Evolutionary conservation across 53 echinoderm and acorn worm species (phyloP), one percentile per base, ranked within the genome.

Genomic region (Mesocentrotus franciscanus): DNA sequence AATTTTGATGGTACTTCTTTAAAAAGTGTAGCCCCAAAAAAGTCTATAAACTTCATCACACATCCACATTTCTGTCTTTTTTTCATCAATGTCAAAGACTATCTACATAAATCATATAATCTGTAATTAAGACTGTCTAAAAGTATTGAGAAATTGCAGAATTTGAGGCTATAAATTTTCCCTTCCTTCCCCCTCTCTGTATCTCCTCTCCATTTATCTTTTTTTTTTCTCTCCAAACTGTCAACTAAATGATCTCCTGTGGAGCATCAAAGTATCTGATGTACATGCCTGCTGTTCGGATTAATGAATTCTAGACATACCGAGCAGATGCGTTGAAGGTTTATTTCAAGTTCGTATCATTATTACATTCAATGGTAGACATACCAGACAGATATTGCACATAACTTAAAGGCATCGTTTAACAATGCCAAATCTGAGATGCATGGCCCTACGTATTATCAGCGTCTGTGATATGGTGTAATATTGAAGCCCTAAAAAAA

Each of bases 331-430:
- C 29, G 13, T 87, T 11, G n/a, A 87, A 57, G 87, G 87, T 59
- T 87, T 87, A 87, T 87, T 87, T 87, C 87, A 87, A 87, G 87
- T 87, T 87, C 87, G 57, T 87, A 26, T 56, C 87, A 87, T 14
- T 58, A 87, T 87, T 27, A 87, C 29, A 26, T 87, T 42, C 18
- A 58, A 57, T 87, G 24, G 59, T 87, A n/a, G 87, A 85, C 87
- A 87, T 87, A 57, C 87, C 27, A 27, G 10, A 55, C 20, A 87
- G 11, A 58, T 24, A 49, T 24, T 10, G 24, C 55, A 56, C 22
- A 85, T 85, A 56, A 18, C 24, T 79, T 15, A 10, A 34, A 1
- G 16, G 78, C n/a, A n/a, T 76, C 27, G n/a, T n/a, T n/a, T n/a
- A n/a, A n/a, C n/a, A n/a, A n/a, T n/a, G n/a, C n/a, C n/a, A n/a